Conservation (phyloP, 2,888 invertebrate genomes). For the Mesorhabditis spiculigera region DNA sequence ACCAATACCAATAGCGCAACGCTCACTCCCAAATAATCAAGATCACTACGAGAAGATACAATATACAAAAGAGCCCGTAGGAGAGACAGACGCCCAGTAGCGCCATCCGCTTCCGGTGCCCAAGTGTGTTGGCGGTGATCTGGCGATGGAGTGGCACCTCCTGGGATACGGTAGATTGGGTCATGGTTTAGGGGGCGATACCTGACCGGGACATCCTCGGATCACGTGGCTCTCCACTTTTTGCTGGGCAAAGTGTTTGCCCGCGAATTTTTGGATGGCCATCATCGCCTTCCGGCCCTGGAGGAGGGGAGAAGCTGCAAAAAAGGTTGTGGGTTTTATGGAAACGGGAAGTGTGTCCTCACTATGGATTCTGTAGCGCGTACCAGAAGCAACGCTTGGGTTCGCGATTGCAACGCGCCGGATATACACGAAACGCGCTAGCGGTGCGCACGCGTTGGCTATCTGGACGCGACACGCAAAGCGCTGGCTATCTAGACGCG, state of each 20-base stretch:
- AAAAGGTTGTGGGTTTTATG: background rate
- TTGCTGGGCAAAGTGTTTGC: conserved; percentile 11
- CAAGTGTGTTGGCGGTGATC: conserved; percentile 42
- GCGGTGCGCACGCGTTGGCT: too few species aligned
- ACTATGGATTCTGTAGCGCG: too few species aligned
- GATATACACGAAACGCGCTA: too few species aligned
- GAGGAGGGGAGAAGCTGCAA: conserved; percentile 16
- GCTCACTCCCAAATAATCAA: conserved; percentile 24
- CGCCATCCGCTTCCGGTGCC: conserved; percentile 46
- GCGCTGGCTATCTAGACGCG: too few species aligned
- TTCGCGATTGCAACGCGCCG: too few species aligned
- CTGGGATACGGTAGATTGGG: background rate
- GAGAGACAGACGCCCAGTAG: conserved; percentile 35
- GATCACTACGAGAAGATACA: conserved; percentile 41
- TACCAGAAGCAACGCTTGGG: too few species aligned
- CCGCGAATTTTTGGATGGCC: conserved; percentile 16
- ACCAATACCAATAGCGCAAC: too few species aligned
- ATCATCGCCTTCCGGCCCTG: conserved; percentile 13
- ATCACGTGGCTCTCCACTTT: conserved; percentile 12
- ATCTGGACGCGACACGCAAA: too few species aligned
- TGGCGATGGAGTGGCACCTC: conserved; percentile 37
- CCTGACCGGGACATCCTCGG: conserved; percentile 5
- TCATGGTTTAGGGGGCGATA: background rate
- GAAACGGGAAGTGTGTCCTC: too few species aligned
- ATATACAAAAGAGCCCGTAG: conserved; percentile 36